Conservation (phyloP, 1,140 invertebrate genomes). For the Olivierus martensii region DNA sequence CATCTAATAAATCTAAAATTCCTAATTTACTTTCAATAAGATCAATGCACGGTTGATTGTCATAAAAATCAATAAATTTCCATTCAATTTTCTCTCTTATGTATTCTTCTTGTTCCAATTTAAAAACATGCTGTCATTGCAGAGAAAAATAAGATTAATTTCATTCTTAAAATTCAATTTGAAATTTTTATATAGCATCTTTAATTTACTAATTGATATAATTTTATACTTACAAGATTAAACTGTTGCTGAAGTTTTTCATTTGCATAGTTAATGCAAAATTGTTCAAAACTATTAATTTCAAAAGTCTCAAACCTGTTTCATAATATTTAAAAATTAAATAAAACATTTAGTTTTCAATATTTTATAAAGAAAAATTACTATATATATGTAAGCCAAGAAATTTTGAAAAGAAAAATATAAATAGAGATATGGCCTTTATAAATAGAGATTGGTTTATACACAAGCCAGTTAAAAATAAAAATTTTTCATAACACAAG, state of each 20-base stretch:
- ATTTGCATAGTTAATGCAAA: conserved; percentile 99
- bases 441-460: too few relatives aligned
- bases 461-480: too few relatives aligned
- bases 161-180: too few relatives aligned
- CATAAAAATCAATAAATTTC: conserved; percentile 98
- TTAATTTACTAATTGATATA: too few relatives aligned
- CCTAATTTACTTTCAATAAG: conserved; percentile 92
- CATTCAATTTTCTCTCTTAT: conserved; percentile 92
- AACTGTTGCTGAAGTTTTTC: conserved; percentile 99
- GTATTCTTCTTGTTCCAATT: conserved; percentile 96
- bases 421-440: too few relatives aligned
- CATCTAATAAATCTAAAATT: conserved; percentile 87
- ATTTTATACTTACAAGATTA: conserved; percentile 72
- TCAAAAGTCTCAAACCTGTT: conserved; percentile 89
- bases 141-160: background rate
- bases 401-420: too few relatives aligned
- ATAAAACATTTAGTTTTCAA: too few relatives aligned
- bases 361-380: too few relatives aligned
- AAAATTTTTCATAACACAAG: too few relatives aligned
- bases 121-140: conserved; percentile 76
- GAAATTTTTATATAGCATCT: too few relatives aligned
- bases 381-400: too few relatives aligned
- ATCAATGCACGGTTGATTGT: conserved; percentile 98
- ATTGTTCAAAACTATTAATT: conserved; percentile 95
- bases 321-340: too few relatives aligned